Conservation (phyloP, 2,113 vertebrate genomes). For the Podilymbus podiceps region DNA sequence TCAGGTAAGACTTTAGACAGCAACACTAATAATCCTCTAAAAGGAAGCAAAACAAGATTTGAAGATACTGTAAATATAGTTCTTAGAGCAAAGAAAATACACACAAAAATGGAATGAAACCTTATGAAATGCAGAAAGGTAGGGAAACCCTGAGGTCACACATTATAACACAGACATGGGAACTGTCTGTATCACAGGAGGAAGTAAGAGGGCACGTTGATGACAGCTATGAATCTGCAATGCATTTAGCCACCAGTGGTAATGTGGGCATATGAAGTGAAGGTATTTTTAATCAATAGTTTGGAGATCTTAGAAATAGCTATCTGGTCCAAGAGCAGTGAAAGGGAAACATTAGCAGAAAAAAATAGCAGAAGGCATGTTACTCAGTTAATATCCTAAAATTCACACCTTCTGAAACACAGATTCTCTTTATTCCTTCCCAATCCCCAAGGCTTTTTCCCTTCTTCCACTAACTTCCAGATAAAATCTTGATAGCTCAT, state of each 20-base stretch:
- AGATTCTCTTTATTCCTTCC: neutral
- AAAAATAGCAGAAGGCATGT: neutral
- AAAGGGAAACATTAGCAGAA: neutral
- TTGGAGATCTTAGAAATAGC: neutral
- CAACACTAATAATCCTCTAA: neutral
- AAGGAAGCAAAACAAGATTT: neutral
- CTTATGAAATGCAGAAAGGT: neutral
- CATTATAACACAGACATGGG: neutral
- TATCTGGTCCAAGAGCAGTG: neutral
- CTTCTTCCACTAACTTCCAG: neutral
- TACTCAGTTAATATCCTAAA: neutral
- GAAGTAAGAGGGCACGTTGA: neutral
- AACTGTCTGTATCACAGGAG: neutral
- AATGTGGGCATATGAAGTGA: neutral
- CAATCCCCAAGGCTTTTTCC: accelerated
- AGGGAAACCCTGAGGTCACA: neutral
- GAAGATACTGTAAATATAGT: neutral
- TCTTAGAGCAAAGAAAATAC: neutral
- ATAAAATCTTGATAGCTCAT: neutral
- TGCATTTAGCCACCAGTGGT: neutral
- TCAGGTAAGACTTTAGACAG: neutral
- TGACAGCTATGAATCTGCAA: neutral
- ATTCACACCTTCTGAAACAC: neutral
- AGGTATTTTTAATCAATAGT: neutral
- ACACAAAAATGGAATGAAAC: neutral